phyloP scores from a whole-genome alignment of 2,797 vertebrate genomes.

The Clarias pachynema region DNA sequence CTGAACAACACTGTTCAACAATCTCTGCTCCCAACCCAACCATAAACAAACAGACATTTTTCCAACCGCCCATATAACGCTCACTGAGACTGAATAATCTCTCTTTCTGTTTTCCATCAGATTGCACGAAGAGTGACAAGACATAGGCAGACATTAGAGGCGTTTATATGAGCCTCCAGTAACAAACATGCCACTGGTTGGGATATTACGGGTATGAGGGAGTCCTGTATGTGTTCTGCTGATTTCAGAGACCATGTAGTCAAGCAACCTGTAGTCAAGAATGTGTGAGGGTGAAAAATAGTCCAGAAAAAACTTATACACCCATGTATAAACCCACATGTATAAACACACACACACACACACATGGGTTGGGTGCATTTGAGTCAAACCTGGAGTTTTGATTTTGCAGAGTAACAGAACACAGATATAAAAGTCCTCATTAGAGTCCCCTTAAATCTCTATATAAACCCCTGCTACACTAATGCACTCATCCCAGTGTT shows the following conservation, averaged over 20 bases:
- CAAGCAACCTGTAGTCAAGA: not conserved
- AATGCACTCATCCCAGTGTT: too few species aligned
- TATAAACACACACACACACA: not conserved
- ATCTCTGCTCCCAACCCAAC: conserved; percentile 57
- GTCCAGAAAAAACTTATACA: conserved; percentile 8
- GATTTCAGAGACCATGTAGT: not conserved
- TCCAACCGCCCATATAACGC: conserved; percentile 37
- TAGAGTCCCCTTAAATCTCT: too few species aligned
- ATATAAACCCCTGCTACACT: too few species aligned
- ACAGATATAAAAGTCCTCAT: too few species aligned
- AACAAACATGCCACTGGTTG: not conserved
- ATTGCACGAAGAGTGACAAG: conserved; percentile 34
- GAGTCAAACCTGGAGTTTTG: not conserved
- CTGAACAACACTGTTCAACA: conserved; percentile 33
- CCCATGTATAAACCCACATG: conserved; percentile 2
- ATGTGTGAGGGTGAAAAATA: not conserved
- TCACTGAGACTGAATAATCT: conserved; percentile 50
- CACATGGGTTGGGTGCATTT: not conserved
- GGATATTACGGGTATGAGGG: not conserved
- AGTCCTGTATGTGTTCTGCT: not conserved
- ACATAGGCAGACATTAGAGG: conserved; percentile 29
- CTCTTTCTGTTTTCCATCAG: conserved; percentile 56
- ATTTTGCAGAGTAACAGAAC: too few species aligned
- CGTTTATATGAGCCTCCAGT: conserved; percentile 34
- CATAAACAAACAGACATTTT: conserved; percentile 62